Conservation (phyloP, 2,797 vertebrate species). For the Sarcoramphus papa region DNA sequence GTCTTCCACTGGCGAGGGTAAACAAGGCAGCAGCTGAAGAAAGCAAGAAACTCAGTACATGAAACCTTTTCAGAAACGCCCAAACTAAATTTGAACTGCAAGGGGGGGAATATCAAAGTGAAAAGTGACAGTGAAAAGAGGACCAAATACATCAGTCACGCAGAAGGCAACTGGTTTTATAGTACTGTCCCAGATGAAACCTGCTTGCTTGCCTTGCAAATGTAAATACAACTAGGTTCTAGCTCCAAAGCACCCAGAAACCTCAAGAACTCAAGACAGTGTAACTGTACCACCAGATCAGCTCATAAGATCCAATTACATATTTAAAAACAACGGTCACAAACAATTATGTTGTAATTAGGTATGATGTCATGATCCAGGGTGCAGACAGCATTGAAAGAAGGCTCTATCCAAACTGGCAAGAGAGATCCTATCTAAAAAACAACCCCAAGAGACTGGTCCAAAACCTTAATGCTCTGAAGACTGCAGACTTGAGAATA, state of each 20-base stretch:
- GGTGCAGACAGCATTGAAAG: neutral
- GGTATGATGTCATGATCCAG: neutral
- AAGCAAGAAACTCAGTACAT: neutral
- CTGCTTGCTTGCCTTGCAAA: neutral
- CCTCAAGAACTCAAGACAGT: neutral
- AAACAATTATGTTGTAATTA: neutral
- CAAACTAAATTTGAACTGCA: neutral
- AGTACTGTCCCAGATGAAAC: neutral
- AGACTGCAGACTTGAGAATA: neutral
- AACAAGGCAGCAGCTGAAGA: neutral
- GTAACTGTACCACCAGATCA: neutral
- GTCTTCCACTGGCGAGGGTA: neutral
- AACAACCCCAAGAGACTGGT: neutral
- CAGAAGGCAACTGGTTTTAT: neutral
- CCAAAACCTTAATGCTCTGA: neutral
- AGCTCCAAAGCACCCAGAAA: neutral
- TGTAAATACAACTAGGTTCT: accelerated
- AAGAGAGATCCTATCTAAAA: neutral
- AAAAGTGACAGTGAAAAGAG: neutral
- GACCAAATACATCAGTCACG: neutral
- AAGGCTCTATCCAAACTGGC: neutral
- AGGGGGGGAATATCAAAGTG: neutral
- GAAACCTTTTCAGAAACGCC: neutral
- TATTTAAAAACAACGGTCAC: neutral
- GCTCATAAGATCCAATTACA: neutral